Conservation (phyloP, 2,113 vertebrate species). For the Hyperopisus bebe region DNA sequence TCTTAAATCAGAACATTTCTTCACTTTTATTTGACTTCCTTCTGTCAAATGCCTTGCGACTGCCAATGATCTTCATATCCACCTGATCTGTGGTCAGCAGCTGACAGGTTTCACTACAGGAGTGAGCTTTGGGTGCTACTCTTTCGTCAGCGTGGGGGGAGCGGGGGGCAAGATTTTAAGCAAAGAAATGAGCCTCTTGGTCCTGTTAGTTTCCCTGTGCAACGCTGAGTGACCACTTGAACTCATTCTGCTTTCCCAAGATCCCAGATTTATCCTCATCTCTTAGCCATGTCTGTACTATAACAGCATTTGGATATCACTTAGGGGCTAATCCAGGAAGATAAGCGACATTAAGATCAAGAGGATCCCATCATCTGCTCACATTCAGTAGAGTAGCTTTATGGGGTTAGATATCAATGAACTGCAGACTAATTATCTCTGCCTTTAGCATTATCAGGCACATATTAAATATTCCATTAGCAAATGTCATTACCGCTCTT, state of each 20-base stretch:
- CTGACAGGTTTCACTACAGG: background rate
- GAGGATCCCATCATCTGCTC: background rate
- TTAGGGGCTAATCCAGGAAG: background rate
- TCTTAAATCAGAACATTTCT: background rate
- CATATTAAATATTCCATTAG: background rate
- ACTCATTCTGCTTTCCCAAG: background rate
- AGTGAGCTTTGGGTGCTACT: background rate
- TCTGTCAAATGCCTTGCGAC: background rate
- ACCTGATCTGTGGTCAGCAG: background rate
- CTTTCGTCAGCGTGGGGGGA: background rate
- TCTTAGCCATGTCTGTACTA: background rate
- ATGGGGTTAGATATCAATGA: background rate
- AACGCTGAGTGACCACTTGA: background rate
- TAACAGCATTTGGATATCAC: background rate
- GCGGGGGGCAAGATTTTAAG: background rate
- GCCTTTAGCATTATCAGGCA: background rate
- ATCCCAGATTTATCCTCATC: background rate
- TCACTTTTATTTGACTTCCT: background rate
- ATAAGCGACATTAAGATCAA: background rate
- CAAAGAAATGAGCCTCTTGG: background rate
- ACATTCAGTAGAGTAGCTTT: background rate
- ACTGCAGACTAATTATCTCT: background rate
- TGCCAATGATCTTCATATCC: background rate
- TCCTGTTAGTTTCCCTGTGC: background rate
- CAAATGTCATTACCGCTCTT: background rate